phyloP scores from a whole-genome alignment of 1,140 invertebrate species.

The Ceratosolen fusciceps region DNA sequence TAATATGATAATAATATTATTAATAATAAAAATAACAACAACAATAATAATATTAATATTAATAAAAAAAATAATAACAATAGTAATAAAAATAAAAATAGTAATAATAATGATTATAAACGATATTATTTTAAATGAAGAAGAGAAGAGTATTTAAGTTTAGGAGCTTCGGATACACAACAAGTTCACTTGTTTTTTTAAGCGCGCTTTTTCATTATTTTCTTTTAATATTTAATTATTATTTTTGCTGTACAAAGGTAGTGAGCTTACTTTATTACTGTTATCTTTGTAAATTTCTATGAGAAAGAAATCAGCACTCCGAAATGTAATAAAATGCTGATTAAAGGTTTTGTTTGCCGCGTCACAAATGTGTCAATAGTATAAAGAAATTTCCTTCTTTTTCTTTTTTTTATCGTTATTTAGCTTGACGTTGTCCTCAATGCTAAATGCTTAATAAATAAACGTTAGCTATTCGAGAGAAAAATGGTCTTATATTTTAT shows the following conservation, averaged over 20 bases:
- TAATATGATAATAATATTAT: slow-evolving; percentile 1
- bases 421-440: slow-evolving; percentile 1
- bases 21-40: slow-evolving; percentile 4
- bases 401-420: slow-evolving; percentile 4
- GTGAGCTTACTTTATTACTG: background rate
- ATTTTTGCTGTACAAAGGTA: background rate
- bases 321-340: slow-evolving; percentile 1
- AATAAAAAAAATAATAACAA: background rate
- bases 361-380: slow-evolving; percentile 33
- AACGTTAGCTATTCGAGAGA: too few species aligned
- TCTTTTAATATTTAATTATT: background rate
- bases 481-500: background rate
- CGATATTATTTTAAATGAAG: slow-evolving; percentile 25
- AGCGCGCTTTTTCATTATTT: background rate
- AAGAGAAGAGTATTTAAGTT: slow-evolving; percentile 14
- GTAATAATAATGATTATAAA: background rate
- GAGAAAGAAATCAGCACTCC: background rate
- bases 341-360: slow-evolving; percentile 23
- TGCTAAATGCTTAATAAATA: slow-evolving; percentile 6
- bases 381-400: background rate
- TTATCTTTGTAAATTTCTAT: slow-evolving; percentile 1
- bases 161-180: background rate
- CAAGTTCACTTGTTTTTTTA: background rate
- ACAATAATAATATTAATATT: background rate
- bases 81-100: background rate